Evolutionary conservation across 2,888 invertebrate species (phyloP), one percentile per base, ranked within the genome.

Genomic region (Reticulitermes lucifugus): DNA sequence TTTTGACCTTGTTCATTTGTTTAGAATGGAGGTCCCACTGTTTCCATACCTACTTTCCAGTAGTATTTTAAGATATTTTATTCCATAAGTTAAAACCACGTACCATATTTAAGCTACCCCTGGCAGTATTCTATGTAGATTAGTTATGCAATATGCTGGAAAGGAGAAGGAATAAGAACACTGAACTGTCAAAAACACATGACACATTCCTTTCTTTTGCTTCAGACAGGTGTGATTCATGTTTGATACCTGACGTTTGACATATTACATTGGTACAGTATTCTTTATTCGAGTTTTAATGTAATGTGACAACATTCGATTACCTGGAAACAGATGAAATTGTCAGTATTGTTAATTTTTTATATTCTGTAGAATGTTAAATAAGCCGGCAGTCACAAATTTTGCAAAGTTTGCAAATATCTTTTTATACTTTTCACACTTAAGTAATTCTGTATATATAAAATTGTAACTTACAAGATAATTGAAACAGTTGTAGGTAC

Each of bases 201-300:
- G 35, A 73, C 73, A 73, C 73, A 73, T 73, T 73, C 73, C 73
- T 29, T 18, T 41, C 41, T 65, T 5, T 65, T n/a, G n/a, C 65
- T 12, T 65, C 25, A 65, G n/a, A 1, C 25, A 65, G 25, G n/a
- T n/a, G 1, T 65, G 6, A 65, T n/a, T 3, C 25, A 65, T 65
- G 65, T 65, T n/a, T 12, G 35, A 35, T 35, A 35, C 7, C 65
- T 25, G 65, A 25, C 9, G n/a, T 25, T 25, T 65, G 2, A 65
- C 25, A 25, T 73, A 0, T 73, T 73, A 73, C 73, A 14, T 41
- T 41, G 21, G 41, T 73, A 41, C 73, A 73, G 73, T 73, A 73
- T 73, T 73, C 7, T 41, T 73, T 73, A 41, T 35, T 73, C 41
- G 5, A 73, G 73, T 73, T 73, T 73, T 73, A 73, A 41, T 73